Evolutionary conservation across 2,797 vertebrate genomes (phyloP).

Genomic region (Thalassophryne amazonica): DNA sequence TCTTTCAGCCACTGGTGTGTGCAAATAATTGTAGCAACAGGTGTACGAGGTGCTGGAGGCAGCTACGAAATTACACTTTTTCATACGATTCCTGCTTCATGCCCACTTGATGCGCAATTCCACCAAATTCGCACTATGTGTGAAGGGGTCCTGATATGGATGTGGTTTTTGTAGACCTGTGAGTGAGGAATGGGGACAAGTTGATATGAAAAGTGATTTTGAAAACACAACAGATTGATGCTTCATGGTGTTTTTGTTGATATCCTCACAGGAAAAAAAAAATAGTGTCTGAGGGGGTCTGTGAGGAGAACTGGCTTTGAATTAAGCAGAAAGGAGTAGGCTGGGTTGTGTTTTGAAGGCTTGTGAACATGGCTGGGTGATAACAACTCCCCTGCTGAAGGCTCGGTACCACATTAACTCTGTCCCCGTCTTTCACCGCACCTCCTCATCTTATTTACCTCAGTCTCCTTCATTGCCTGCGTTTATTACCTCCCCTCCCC

Average conservation of each 20-base stretch:
- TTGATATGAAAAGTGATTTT: conserved; percentile 45
- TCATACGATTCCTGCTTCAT: no score
- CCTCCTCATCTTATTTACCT: conserved; percentile 61
- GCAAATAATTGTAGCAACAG: no score
- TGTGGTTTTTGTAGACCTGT: conserved; percentile 18
- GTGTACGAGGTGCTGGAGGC: no score
- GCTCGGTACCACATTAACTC: conserved; percentile 44
- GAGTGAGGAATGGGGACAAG: conserved; percentile 19
- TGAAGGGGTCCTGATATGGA: no score
- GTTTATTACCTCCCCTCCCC: conserved; percentile 43
- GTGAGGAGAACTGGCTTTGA: conserved; percentile 45
- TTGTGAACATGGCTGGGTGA: conserved; percentile 58
- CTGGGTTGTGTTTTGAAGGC: conserved; percentile 63
- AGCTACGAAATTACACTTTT: no score
- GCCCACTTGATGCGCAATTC: no score
- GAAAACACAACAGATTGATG: conserved; percentile 54
- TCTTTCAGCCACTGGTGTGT: no score
- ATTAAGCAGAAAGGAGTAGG: conserved; percentile 60
- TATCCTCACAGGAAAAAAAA: conserved; percentile 33
- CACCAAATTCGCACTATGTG: no score
- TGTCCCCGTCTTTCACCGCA: conserved; percentile 27
- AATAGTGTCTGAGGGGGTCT: conserved; percentile 36
- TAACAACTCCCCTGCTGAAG: conserved; percentile 64
- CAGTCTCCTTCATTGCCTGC: conserved; percentile 37
- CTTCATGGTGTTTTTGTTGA: conserved; percentile 41